Conservation (phyloP, 1,140 invertebrate species). For the Rhizoglyphus robini region DNA sequence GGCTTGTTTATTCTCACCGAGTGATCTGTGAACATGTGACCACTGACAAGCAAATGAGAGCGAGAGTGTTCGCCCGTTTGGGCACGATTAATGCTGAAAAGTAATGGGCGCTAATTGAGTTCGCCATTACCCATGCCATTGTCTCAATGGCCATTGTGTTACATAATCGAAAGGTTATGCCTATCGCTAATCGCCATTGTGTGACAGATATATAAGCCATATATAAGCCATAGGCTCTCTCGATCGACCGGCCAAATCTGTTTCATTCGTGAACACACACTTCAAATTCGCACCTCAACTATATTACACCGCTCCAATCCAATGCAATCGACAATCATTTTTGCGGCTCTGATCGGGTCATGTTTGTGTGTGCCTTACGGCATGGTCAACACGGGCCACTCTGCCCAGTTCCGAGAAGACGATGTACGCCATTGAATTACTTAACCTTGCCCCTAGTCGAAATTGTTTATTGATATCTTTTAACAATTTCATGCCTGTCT, state of each 20-base stretch:
- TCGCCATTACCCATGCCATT: background rate
- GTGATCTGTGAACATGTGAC: no score
- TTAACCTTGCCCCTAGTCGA: background rate
- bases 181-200: conserved; percentile 6
- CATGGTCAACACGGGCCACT: background rate
- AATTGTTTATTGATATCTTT: background rate
- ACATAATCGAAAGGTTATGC: conserved; percentile 15
- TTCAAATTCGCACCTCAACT: background rate
- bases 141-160: background rate
- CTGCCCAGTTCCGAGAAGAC: background rate
- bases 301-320: background rate
- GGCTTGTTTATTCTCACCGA: no score
- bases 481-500: background rate
- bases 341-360: background rate
- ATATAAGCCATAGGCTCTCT: background rate
- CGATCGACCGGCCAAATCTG: background rate
- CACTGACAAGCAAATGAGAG: background rate
- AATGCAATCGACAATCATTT: background rate
- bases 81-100: background rate
- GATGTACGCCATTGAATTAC: background rate
- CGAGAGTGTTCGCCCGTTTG: background rate
- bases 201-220: background rate
- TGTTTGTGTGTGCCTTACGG: background rate
- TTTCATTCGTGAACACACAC: background rate
- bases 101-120: conserved; percentile 2